Evolutionary conservation across 2,797 vertebrate genomes (phyloP).

Genomic region (Forpus xanthops): DNA sequence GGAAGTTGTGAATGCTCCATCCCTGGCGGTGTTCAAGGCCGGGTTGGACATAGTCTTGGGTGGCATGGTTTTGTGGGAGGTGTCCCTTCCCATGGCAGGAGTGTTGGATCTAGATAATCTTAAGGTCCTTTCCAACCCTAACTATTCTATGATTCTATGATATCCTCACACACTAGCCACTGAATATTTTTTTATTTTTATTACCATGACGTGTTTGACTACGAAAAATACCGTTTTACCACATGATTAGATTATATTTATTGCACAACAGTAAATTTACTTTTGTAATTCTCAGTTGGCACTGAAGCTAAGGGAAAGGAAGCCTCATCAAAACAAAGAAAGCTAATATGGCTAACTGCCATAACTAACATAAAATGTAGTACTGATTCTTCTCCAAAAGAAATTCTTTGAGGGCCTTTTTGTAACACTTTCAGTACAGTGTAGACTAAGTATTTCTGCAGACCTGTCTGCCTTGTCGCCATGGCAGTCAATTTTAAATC

Average conservation of each 20-base stretch:
- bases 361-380: background rate
- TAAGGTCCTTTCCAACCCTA: too few relatives aligned
- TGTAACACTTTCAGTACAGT: background rate
- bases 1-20: too few relatives aligned
- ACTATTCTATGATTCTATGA: too few relatives aligned
- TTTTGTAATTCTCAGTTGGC: background rate
- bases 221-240: background rate
- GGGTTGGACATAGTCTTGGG: too few relatives aligned
- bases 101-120: too few relatives aligned
- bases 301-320: background rate
- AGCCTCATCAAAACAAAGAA: background rate
- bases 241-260: background rate
- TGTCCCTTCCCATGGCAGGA: too few relatives aligned
- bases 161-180: background rate
- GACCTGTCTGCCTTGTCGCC: background rate
- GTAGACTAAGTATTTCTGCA: background rate
- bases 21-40: too few relatives aligned
- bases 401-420: background rate
- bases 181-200: background rate
- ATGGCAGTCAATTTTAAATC: background rate
- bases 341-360: background rate
- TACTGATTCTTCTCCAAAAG: background rate
- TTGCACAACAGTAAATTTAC: background rate
- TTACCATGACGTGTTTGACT: background rate
- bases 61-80: too few relatives aligned